Evolutionary conservation across 2,113 vertebrate genomes (phyloP).

Genomic region (Struthio camelus): DNA sequence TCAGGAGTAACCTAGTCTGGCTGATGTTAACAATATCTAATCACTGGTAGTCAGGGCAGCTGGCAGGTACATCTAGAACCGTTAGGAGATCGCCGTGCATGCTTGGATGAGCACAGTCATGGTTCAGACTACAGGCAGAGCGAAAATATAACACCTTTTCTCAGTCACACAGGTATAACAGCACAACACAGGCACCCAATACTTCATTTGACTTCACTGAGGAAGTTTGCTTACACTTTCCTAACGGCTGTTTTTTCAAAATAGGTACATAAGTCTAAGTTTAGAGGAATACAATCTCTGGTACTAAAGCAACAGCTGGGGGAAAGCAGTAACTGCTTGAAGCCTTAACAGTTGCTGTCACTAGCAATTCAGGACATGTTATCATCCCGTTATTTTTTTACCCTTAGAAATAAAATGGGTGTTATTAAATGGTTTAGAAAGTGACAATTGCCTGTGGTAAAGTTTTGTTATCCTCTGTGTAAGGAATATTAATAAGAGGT

Average conservation of each 20-base stretch:
- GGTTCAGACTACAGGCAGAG: neutral
- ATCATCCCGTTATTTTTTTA: constrained; percentile 21
- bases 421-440: constrained; percentile 36
- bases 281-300: neutral
- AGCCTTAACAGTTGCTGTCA: neutral
- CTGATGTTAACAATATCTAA: neutral
- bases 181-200: neutral
- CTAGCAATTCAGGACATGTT: constrained; percentile 30
- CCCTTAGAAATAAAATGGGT: neutral
- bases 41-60: accelerated
- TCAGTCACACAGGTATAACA: neutral
- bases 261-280: neutral
- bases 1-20: neutral
- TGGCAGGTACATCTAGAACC: neutral
- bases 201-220: neutral
- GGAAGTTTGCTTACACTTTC: neutral
- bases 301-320: constrained; percentile 27
- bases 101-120: neutral
- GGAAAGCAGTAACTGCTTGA: constrained; percentile 14
- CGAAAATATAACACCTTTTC: neutral
- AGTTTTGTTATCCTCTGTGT: neutral
- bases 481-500: neutral
- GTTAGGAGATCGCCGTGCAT: accelerated
- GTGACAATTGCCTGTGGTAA: neutral
- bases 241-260: neutral